Percentiles rank a stretch among this genome's conserved stretches.
phyloP scores from a whole-genome alignment of 2,888 invertebrate genomes.

The Bombylius major region DNA sequence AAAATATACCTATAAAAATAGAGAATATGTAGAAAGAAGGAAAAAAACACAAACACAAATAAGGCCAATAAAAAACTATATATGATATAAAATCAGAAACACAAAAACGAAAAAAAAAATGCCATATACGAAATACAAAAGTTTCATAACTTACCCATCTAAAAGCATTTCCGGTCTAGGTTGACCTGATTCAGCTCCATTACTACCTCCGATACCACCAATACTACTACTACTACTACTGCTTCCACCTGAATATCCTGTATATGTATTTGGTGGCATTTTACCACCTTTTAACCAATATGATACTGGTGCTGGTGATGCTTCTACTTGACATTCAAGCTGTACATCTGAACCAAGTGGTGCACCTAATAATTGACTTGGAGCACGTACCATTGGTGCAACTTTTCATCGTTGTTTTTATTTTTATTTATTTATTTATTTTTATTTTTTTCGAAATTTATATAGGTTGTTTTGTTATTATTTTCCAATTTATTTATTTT shows the following conservation, averaged over 20 bases:
- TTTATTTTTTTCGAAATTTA: too few relatives aligned
- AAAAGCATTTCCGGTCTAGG: conserved; percentile 57
- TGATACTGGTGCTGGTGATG: conserved; percentile 51
- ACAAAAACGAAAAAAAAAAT: too few relatives aligned
- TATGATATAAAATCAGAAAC: too few relatives aligned
- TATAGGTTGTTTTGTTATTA: too few relatives aligned
- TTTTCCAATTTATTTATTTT: too few relatives aligned
- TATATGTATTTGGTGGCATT: conserved; percentile 28
- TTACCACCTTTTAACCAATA: conserved; percentile 37
- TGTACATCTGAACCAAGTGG: conserved; percentile 76
- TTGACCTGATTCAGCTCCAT: conserved; percentile 31
- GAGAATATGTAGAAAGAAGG: too few relatives aligned
- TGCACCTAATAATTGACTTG: conserved; percentile 78
- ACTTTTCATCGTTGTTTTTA: conserved; percentile 42
- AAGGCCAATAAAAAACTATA: too few relatives aligned
- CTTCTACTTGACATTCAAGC: conserved; percentile 77
- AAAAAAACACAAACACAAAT: too few relatives aligned
- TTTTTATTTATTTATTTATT: too few relatives aligned
- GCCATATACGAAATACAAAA: too few relatives aligned
- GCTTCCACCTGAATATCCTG: conserved; percentile 19
- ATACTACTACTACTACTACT: neutral
- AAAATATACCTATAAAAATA: too few relatives aligned
- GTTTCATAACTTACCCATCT: conserved; percentile 48
- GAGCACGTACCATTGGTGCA: conserved; percentile 77
- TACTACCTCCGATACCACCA: conserved; percentile 10